A percentile compares a stretch with the other conserved stretches of the same genome.
phyloP scores from a whole-genome alignment of 1,140 invertebrate genomes.

The Protaetia brevitarsis region DNA sequence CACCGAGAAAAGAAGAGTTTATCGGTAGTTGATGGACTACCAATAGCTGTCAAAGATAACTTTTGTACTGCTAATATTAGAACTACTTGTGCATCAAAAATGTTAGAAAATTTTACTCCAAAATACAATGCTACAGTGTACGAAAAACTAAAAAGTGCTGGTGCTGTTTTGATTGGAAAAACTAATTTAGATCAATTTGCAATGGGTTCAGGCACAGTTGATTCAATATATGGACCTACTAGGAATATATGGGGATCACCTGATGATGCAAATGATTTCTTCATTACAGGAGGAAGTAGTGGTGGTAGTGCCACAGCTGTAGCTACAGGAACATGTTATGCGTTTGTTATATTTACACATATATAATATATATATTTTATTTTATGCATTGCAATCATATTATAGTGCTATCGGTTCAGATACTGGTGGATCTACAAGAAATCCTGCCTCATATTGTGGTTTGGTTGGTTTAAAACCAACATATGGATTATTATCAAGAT shows the following conservation, averaged over 20 bases:
- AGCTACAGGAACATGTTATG: constrained; percentile 76
- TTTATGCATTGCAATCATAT: too few relatives aligned
- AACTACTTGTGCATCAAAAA: constrained; percentile 92
- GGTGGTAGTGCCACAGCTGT: constrained; percentile 95
- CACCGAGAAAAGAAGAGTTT: constrained; percentile 50
- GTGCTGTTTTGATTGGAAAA: constrained; percentile 86
- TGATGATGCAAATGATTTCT: constrained; percentile 55
- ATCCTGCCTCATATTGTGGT: constrained; percentile 94
- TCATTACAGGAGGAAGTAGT: constrained; percentile 91
- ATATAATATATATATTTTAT: constrained; percentile 13
- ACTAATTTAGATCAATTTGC: constrained; percentile 98
- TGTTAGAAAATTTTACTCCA: constrained; percentile 86
- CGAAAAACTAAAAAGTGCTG: constrained; percentile 66
- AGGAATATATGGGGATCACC: constrained; percentile 82
- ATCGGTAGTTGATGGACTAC: constrained; percentile 73
- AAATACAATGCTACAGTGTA: constrained; percentile 92
- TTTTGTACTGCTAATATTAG: constrained; percentile 75
- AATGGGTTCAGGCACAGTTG: constrained; percentile 92
- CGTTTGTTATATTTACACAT: constrained; percentile 49
- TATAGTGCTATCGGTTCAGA: constrained; percentile 89
- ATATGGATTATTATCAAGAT: constrained; percentile 89
- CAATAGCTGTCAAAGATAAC: constrained; percentile 92
- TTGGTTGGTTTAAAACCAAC: constrained; percentile 94
- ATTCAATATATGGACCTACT: constrained; percentile 86
- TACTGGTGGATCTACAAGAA: constrained; percentile 94